Conservation (phyloP, 2,113 vertebrate species). For the Machaerirhynchus nigripectus region DNA sequence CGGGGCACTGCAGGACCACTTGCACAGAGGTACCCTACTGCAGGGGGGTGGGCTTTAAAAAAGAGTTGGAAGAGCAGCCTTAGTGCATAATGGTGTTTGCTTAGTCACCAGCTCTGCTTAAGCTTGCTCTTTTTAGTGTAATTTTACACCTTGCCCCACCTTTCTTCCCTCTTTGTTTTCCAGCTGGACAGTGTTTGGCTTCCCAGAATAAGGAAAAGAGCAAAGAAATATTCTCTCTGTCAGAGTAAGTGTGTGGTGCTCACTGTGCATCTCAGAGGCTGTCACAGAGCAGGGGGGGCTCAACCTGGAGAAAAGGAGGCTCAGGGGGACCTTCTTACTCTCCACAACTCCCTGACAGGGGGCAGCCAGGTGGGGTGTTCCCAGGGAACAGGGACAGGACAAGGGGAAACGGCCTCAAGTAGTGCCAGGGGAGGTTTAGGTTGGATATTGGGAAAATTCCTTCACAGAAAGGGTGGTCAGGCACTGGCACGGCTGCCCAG, state of each 20-base stretch:
- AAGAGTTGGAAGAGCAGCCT: not conserved
- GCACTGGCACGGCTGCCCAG: not conserved
- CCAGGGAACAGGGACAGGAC: not conserved
- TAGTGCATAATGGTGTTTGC: not conserved
- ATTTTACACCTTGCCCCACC: not conserved
- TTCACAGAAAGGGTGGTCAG: not conserved
- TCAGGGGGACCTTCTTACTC: not conserved
- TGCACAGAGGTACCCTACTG: conserved; percentile 75
- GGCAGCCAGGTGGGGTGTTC: accelerated
- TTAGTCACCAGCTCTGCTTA: not conserved
- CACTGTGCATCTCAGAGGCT: not conserved
- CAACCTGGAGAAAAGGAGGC: not conserved
- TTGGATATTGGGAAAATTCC: not conserved
- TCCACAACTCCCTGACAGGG: not conserved
- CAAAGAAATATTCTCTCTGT: conserved; percentile 54
- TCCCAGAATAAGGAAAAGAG: conserved; percentile 43
- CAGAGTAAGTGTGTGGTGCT: conserved; percentile 77
- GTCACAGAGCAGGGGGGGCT: not conserved
- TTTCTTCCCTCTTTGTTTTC: conserved; percentile 16
- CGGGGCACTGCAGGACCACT: conserved; percentile 21
- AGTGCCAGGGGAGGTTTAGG: accelerated
- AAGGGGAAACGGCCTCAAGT: accelerated
- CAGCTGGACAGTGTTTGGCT: conserved; percentile 79
- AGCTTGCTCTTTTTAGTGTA: not conserved
- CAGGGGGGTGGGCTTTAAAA: accelerated